Evolutionary conservation across 2,113 vertebrate genomes (phyloP).

Genomic region (Australoheros scitulus): DNA sequence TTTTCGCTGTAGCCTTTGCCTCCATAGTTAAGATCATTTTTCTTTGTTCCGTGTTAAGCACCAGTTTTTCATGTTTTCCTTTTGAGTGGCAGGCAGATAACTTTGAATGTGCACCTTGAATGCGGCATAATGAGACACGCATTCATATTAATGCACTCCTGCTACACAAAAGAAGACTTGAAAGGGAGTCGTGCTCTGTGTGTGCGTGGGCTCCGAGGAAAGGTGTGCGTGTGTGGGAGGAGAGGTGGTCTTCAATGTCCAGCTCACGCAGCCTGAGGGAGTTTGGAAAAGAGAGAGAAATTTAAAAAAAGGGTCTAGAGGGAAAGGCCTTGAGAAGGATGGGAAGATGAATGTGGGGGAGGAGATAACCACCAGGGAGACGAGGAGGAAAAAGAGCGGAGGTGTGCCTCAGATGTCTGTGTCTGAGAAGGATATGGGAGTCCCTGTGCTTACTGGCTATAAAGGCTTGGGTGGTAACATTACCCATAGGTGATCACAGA

Average conservation of each 20-base stretch:
- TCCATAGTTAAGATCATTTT: neutral
- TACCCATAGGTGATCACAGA: neutral
- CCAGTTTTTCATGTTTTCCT: neutral
- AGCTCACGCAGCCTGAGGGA: neutral
- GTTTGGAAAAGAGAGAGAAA: neutral
- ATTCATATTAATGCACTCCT: slow-evolving; percentile 39
- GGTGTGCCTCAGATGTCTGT: slow-evolving; percentile 10
- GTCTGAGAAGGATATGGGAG: slow-evolving; percentile 23
- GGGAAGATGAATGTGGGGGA: slow-evolving; percentile 29
- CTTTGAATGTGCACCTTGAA: slow-evolving; percentile 18
- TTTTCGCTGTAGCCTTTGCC: neutral
- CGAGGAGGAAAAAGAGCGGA: neutral
- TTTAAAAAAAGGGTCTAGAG: slow-evolving; percentile 17
- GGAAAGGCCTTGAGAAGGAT: slow-evolving; percentile 32
- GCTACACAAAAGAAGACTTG: slow-evolving; percentile 32
- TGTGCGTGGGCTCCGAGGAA: slow-evolving; percentile 22
- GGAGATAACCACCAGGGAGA: slow-evolving; percentile 18
- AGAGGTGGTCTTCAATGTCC: slow-evolving; percentile 38
- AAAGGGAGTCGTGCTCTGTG: slow-evolving; percentile 35
- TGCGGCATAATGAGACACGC: slow-evolving; percentile 36
- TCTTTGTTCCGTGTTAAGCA: slow-evolving; percentile 9
- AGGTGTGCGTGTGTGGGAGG: slow-evolving; percentile 21
- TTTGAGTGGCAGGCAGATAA: slow-evolving; percentile 6
- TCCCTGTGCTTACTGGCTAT: slow-evolving; percentile 26
- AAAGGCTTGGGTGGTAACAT: slow-evolving; percentile 18